A percentile compares a stretch with the other conserved stretches of the same genome.
These are phyloP conservation scores for Phyllotreta striolata DNA, from an alignment of 2,888 invertebrate species.

Conservation along the genomic window DNA sequence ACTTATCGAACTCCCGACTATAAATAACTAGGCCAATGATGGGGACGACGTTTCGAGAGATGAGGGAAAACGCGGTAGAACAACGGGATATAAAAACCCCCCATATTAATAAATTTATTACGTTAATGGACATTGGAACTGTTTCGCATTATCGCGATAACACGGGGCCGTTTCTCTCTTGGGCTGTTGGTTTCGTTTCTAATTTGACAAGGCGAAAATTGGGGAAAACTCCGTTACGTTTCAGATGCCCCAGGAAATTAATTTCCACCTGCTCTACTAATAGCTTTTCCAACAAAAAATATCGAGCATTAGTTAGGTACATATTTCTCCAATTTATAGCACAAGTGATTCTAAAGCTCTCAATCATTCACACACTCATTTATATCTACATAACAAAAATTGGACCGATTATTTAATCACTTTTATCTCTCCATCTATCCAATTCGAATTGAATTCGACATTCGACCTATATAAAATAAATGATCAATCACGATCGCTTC, in stretches of 20 bases:
- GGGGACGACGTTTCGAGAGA: constrained; percentile 50
- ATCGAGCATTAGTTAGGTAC: too few relatives aligned
- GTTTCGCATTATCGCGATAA: constrained; percentile 36
- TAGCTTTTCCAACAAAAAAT: too few relatives aligned
- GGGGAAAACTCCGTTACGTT: too few relatives aligned
- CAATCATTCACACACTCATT: too few relatives aligned
- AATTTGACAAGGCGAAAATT: too few relatives aligned
- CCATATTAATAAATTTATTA: constrained; percentile 56
- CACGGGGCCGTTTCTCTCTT: constrained; percentile 32
- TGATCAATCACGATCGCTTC: constrained; percentile 5
- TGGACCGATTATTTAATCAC: constrained; percentile 17
- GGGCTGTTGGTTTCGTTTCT: neutral
- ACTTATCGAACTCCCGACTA: neutral
- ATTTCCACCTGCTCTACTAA: too few relatives aligned
- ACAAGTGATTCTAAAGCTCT: too few relatives aligned
- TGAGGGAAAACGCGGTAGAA: constrained; percentile 42
- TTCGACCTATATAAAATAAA: constrained; percentile 7
- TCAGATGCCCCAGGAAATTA: too few relatives aligned
- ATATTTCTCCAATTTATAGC: too few relatives aligned
- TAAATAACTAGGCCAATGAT: neutral
- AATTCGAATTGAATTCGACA: constrained; percentile 4
- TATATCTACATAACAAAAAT: too few relatives aligned
- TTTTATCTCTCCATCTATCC: constrained; percentile 13
- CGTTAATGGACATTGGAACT: constrained; percentile 47
- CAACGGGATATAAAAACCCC: constrained; percentile 40